Evolutionary conservation across 2,797 vertebrate species (phyloP).

Genomic region (Rallus crepitans): DNA sequence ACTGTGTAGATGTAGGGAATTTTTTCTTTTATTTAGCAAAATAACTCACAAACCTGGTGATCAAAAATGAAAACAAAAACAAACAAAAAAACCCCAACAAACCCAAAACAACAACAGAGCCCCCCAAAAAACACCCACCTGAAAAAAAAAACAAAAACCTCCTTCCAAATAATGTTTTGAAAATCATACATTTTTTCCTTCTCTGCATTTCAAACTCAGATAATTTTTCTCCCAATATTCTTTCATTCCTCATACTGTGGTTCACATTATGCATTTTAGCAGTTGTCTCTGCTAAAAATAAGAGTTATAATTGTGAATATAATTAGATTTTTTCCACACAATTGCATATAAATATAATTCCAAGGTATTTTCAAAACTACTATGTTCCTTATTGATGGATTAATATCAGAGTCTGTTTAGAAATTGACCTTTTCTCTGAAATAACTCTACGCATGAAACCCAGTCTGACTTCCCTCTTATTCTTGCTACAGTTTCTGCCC

Average conservation of each 20-base stretch:
- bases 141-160: not conserved
- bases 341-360: slow-evolving; percentile 36
- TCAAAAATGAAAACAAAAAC: no score
- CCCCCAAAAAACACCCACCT: not conserved
- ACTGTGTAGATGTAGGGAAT: not conserved
- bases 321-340: slow-evolving; percentile 65
- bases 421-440: slow-evolving; percentile 19
- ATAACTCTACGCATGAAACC: slow-evolving; percentile 33
- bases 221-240: not conserved
- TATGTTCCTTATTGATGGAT: slow-evolving; percentile 31
- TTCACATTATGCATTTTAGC: slow-evolving; percentile 49
- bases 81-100: no score
- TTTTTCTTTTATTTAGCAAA: not conserved
- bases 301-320: slow-evolving; percentile 60
- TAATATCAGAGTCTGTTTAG: slow-evolving; percentile 10
- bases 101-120: no score
- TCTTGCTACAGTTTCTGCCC: slow-evolving; percentile 32
- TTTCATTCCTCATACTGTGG: not conserved
- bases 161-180: not conserved
- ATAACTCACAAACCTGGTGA: not conserved
- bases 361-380: slow-evolving; percentile 42
- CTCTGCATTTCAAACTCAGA: not conserved
- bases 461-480: not conserved
- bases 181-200: not conserved
- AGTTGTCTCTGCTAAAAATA: slow-evolving; percentile 61